Evolutionary conservation across 2,888 invertebrate species (phyloP).

Genomic region (Drosophila niveifrons): DNA sequence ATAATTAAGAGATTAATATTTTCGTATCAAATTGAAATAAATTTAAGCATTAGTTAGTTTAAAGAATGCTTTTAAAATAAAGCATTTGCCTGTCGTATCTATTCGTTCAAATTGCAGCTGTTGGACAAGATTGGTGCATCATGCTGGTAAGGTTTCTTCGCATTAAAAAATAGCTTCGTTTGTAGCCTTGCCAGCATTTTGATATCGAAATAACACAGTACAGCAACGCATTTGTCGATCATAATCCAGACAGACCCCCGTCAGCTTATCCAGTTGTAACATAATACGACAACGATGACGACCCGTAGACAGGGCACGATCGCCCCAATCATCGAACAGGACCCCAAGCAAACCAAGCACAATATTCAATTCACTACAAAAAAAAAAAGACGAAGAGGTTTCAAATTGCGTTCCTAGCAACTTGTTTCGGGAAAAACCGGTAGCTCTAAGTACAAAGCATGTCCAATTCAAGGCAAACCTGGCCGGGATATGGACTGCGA

Average conservation of each 20-base stretch:
- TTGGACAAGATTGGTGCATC: slow-evolving; percentile 12
- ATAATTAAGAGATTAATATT: background rate
- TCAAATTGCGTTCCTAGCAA: slow-evolving; percentile 70
- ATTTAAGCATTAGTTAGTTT: background rate
- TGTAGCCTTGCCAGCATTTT: slow-evolving; percentile 46
- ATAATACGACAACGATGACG: slow-evolving; percentile 45
- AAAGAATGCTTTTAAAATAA: background rate
- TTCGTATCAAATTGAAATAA: background rate
- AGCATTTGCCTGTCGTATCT: background rate
- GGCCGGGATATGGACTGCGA: slow-evolving; percentile 34
- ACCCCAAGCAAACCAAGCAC: slow-evolving; percentile 44
- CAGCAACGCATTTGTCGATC: slow-evolving; percentile 26
- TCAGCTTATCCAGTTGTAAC: slow-evolving; percentile 52
- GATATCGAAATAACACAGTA: slow-evolving; percentile 32
- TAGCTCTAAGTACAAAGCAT: slow-evolving; percentile 34
- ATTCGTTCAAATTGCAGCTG: slow-evolving; percentile 22
- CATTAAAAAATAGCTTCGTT: slow-evolving; percentile 36
- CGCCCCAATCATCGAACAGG: slow-evolving; percentile 57
- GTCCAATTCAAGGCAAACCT: background rate
- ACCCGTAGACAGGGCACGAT: slow-evolving; percentile 62
- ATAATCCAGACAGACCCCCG: slow-evolving; percentile 22
- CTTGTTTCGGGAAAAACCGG: slow-evolving; percentile 68
- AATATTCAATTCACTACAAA: slow-evolving; percentile 3
- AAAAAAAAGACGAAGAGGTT: slow-evolving; percentile 48
- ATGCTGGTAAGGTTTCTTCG: slow-evolving; percentile 49